These are phyloP conservation scores for Allygus modestus DNA, from an alignment of 2,888 invertebrate species.

Conservation along the genomic window DNA sequence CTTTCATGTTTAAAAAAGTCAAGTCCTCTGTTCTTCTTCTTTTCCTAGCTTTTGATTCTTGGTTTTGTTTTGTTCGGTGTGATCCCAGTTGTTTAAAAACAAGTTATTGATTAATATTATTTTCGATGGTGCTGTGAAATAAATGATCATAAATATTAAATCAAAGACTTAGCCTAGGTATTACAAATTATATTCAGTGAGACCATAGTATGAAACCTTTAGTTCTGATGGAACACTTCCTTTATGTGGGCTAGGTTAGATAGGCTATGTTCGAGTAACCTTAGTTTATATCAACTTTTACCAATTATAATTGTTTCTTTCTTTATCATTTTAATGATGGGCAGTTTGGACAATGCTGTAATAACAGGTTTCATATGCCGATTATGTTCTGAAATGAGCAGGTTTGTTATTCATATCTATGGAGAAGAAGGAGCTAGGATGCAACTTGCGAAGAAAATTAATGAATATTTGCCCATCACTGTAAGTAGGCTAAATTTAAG, in stretches of 20 bases:
- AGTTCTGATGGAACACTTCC: not conserved
- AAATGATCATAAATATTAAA: too few relatives aligned
- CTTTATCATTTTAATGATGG: constrained; percentile 77
- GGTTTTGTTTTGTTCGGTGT: too few relatives aligned
- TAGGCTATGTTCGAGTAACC: not conserved
- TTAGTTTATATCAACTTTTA: not conserved
- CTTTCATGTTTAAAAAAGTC: too few relatives aligned
- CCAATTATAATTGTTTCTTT: not conserved
- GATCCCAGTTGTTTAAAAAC: too few relatives aligned
- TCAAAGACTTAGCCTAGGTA: too few relatives aligned
- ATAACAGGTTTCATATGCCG: constrained; percentile 91
- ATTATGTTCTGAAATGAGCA: constrained; percentile 91
- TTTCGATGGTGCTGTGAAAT: too few relatives aligned
- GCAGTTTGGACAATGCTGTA: constrained; percentile 88
- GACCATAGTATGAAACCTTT: not conserved
- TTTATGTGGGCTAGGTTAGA: not conserved
- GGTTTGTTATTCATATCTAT: constrained; percentile 89
- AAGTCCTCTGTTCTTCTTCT: too few relatives aligned
- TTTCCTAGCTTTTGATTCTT: too few relatives aligned
- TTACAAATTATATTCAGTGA: constrained; percentile 21
- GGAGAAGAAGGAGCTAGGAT: constrained; percentile 87
- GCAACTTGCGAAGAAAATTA: constrained; percentile 87
- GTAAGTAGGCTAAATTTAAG: constrained; percentile 77
- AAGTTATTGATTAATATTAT: too few relatives aligned
- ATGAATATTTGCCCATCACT: constrained; percentile 87